phyloP scores from a whole-genome alignment of 1,140 invertebrate genomes.

The Drosophila prosaltans region DNA sequence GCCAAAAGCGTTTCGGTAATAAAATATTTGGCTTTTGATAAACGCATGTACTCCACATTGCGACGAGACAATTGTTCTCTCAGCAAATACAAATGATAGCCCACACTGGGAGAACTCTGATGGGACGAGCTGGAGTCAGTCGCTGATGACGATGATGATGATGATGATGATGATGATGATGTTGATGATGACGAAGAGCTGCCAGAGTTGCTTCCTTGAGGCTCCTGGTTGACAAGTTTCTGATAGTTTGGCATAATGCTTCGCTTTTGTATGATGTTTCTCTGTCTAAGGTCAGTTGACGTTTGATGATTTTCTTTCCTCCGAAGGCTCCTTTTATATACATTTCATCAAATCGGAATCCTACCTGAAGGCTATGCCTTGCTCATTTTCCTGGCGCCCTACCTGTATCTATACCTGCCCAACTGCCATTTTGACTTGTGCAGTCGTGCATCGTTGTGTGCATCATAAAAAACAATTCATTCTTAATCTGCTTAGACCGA shows the following conservation, averaged over 20 bases:
- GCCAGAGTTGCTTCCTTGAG: constrained; percentile 4
- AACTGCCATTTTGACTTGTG: constrained; percentile 53
- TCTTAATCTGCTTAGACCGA: constrained; percentile 63
- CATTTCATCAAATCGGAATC: background rate
- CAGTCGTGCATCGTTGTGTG: constrained; percentile 11
- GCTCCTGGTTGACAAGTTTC: constrained; percentile 46
- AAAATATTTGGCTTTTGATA: constrained; percentile 71
- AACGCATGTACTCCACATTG: constrained; percentile 65
- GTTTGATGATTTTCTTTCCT: constrained; percentile 48
- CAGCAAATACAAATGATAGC: constrained; percentile 68
- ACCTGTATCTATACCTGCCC: constrained; percentile 37
- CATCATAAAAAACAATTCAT: constrained; percentile 76
- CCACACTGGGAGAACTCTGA: constrained; percentile 38
- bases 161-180: constrained; percentile 14
- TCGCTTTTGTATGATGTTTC: constrained; percentile 30
- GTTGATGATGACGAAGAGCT: constrained; percentile 29
- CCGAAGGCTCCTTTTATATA: constrained; percentile 42
- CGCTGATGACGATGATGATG: constrained; percentile 22
- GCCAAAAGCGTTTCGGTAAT: constrained; percentile 69
- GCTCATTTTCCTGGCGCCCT: background rate
- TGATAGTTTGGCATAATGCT: constrained; percentile 46
- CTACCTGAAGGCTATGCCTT: constrained; percentile 40
- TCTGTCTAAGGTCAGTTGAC: constrained; percentile 32
- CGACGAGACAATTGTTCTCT: constrained; percentile 63
- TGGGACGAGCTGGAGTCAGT: constrained; percentile 1